phyloP scores from a whole-genome alignment of 35 echinoderm and acorn worm genomes.

The Amphiura filiformis region DNA sequence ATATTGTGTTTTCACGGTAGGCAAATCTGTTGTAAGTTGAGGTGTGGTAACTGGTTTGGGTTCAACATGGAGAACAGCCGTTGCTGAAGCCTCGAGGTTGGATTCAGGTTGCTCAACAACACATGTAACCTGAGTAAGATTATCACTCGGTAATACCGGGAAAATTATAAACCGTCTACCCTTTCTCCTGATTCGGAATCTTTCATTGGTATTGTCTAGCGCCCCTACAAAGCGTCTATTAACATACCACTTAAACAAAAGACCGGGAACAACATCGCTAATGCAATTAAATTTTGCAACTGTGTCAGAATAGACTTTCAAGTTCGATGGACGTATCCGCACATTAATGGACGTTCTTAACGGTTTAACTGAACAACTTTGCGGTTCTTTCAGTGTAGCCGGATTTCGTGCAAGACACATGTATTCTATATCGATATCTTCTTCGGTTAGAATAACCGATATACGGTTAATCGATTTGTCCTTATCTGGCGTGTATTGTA shows the following conservation, averaged over 20 bases:
- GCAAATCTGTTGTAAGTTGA: not conserved
- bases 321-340: constrained; percentile 34
- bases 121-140: not conserved
- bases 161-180: not conserved
- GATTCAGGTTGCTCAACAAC: not conserved
- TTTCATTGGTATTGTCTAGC: not conserved
- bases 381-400: constrained; percentile 43
- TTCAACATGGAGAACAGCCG: not conserved
- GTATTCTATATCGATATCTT: constrained; percentile 51
- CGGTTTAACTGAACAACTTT: constrained; percentile 62
- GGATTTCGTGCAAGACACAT: constrained; percentile 62
- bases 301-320: constrained; percentile 34
- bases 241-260: constrained; percentile 58
- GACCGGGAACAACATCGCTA: constrained; percentile 41
- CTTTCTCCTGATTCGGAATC: not conserved
- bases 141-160: not conserved
- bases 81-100: not conserved
- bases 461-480: not conserved
- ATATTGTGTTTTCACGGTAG: too few relatives aligned
- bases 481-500: not conserved
- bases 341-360: constrained; percentile 48
- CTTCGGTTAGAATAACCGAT: constrained; percentile 36
- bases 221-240: constrained; percentile 41
- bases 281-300: constrained; percentile 43
- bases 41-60: not conserved